Conservation (phyloP, 2,113 vertebrate species). For the Oryzias javanicus region DNA sequence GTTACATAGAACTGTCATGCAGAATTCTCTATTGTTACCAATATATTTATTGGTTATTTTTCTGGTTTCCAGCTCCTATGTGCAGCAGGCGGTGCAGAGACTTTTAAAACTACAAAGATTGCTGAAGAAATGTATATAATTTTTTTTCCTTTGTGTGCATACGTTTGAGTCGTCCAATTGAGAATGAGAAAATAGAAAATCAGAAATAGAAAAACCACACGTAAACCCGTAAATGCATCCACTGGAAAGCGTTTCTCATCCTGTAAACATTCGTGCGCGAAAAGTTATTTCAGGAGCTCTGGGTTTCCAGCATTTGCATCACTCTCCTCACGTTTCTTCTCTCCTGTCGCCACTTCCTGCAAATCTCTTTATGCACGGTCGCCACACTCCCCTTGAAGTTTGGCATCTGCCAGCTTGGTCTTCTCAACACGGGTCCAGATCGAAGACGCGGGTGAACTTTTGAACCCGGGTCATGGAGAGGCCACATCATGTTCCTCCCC, state of each 20-base stretch:
- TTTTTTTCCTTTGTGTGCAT: too few relatives aligned
- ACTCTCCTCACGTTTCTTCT: background rate
- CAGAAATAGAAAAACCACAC: too few relatives aligned
- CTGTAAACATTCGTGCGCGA: background rate
- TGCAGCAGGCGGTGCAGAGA: too few relatives aligned
- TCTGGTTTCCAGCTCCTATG: too few relatives aligned
- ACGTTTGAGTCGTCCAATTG: too few relatives aligned
- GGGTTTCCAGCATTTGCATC: conserved; percentile 5
- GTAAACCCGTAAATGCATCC: too few relatives aligned
- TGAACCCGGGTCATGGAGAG: conserved; percentile 40
- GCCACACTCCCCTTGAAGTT: background rate
- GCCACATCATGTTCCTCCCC: conserved; percentile 5
- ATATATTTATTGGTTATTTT: too few relatives aligned
- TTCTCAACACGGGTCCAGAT: conserved; percentile 45
- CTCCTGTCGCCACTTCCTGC: background rate
- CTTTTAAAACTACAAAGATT: too few relatives aligned
- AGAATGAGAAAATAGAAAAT: too few relatives aligned
- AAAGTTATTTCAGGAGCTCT: background rate
- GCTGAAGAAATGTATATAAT: too few relatives aligned
- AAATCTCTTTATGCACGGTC: conserved; percentile 34
- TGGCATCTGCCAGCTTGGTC: conserved; percentile 31
- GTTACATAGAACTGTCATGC: too few relatives aligned
- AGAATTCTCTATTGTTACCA: too few relatives aligned
- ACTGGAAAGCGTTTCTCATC: background rate
- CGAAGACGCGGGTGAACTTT: conserved; percentile 57